phyloP scores from a whole-genome alignment of 1,140 invertebrate species.

The Temnothorax curvispinosus region DNA sequence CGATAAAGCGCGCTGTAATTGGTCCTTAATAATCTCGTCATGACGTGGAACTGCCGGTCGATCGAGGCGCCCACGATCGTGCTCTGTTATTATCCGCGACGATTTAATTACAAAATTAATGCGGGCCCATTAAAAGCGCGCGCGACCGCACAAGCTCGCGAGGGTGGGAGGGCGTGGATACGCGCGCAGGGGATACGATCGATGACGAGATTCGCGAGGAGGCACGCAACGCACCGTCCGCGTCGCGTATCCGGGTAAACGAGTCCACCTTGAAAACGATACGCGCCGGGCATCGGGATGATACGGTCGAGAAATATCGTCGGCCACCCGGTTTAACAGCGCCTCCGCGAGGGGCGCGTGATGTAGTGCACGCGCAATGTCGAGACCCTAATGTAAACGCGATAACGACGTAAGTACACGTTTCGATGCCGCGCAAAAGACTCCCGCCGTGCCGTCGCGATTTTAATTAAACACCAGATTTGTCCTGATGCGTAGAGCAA shows the following conservation, averaged over 20 bases:
- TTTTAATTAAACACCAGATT: slow-evolving; percentile 75
- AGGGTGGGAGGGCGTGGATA: neutral
- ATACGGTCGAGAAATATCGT: neutral
- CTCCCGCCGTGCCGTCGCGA: slow-evolving; percentile 35
- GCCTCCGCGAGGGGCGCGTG: neutral
- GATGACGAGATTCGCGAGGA: slow-evolving; percentile 38
- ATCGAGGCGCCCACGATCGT: slow-evolving; percentile 65
- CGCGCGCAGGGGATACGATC: neutral
- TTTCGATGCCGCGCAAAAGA: slow-evolving; percentile 52
- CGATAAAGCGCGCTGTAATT: slow-evolving; percentile 82
- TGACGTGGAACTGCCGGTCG: slow-evolving; percentile 80
- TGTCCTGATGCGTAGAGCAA: slow-evolving; percentile 55
- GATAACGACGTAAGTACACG: slow-evolving; percentile 70
- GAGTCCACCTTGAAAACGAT: slow-evolving; percentile 8
- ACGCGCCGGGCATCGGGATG: neutral
- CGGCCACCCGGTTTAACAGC: neutral
- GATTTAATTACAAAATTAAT: slow-evolving; percentile 86
- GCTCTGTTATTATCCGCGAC: slow-evolving; percentile 83
- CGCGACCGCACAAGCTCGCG: neutral
- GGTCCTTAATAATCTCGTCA: slow-evolving; percentile 85
- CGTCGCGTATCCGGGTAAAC: slow-evolving; percentile 14
- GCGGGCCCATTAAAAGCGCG: slow-evolving; percentile 76
- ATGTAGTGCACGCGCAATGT: slow-evolving; percentile 54
- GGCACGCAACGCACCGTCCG: neutral
- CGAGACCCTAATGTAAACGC: slow-evolving; percentile 60